Base-by-base conservation (phyloP, 2,888 invertebrate genomes). In the Agrotis exclamationis region DNA sequence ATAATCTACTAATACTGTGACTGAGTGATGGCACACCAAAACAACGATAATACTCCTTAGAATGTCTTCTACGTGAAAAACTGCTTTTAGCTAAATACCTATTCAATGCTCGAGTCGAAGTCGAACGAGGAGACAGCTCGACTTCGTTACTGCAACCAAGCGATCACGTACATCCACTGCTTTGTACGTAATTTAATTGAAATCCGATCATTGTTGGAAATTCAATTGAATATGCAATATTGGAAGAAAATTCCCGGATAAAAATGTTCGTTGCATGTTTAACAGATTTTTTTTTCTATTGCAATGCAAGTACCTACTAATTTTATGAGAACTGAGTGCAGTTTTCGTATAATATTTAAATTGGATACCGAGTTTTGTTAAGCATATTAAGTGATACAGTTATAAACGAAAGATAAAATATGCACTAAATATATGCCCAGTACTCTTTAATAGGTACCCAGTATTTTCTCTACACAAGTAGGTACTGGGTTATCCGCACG, bases 171-270 rank as follows among this genome's bases (percentile, higher is more conserved):
- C 54, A 62, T 51, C 1, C 14, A 70, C 11, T 45, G 47, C 57
- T 70, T 62, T 56, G 60, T 11, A 48, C 51, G 51, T 76, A 58
- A 62, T 76, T 60, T 57, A 68, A 62, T 76, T 51, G 57, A 62
- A 74, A 47, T 47, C 53, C 45, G 53, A 70, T 54, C 70, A 48
- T 70, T 44, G 70, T 63, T 74, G 47, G 24, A 63, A 51, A 74
- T 71, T 39, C 53, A 74, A 74, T 67, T 63, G 53, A 54, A 63
- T 11, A 18, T 63, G 63, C 63, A 74, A 24, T 63, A 70, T n/a
- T 74, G 24, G 28, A 74, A 13, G 20, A 28, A 54, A 48, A 48
- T 20, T 53, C 14, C 47, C 39, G 20, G 53, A 47, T 63, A 48
- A 47, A 70, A 63, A 63, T 54, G 7, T 74, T 16, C n/a, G 13